Evolutionary conservation across 2,888 invertebrate genomes (phyloP).

Genomic region (Phyto melanocephala): DNA sequence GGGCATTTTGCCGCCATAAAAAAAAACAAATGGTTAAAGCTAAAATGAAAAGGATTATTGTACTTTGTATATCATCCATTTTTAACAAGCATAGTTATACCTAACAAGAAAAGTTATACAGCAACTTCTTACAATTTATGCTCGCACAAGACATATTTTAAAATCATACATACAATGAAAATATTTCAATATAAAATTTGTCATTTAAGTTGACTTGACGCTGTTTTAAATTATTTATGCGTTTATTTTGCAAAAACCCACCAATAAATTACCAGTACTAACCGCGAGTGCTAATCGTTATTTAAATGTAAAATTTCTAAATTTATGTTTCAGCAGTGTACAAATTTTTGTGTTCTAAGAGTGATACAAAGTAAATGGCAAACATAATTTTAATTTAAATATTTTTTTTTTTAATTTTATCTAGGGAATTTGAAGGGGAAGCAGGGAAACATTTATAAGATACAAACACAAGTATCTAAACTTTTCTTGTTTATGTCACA

Average conservation of each 20-base stretch:
- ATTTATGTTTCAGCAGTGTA: too few species aligned
- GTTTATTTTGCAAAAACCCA: background rate
- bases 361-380: background rate
- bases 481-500: constrained; percentile 45
- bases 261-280: constrained; percentile 14
- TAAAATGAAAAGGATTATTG: constrained; percentile 23
- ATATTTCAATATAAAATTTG: constrained; percentile 14
- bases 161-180: background rate
- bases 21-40: background rate
- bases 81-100: too few species aligned
- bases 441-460: too few species aligned
- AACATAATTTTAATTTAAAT: constrained; percentile 15
- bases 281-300: constrained; percentile 14
- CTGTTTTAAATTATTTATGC: background rate
- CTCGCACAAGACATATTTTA: background rate
- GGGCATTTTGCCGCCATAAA: background rate
- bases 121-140: too few species aligned
- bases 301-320: constrained; percentile 21
- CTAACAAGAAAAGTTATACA: too few species aligned
- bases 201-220: background rate
- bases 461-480: too few species aligned
- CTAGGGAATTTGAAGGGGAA: constrained; percentile 1
- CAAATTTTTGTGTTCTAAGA: background rate
- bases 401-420: constrained; percentile 12
- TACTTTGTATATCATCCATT: background rate